Evolutionary conservation across 2,888 invertebrate genomes (phyloP).

Genomic region (Euproctis similis): DNA sequence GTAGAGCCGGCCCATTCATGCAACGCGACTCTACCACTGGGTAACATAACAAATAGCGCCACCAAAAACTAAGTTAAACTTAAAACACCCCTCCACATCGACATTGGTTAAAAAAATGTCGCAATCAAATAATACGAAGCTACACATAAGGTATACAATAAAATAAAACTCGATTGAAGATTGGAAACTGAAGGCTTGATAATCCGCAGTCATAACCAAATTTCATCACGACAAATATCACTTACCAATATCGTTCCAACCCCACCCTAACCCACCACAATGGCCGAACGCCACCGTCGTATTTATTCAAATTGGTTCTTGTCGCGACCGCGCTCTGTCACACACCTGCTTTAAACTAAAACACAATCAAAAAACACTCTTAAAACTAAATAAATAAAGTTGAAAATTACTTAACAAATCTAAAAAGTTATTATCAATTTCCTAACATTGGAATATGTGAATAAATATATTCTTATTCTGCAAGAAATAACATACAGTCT

Average conservation of each 20-base stretch:
- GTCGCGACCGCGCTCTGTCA: constrained; percentile 51
- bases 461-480: constrained; percentile 65
- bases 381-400: constrained; percentile 23
- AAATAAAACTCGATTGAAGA: constrained; percentile 22
- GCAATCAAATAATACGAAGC: constrained; percentile 8
- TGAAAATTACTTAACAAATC: constrained; percentile 34
- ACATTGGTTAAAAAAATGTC: too few species aligned
- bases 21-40: too few species aligned
- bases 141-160: constrained; percentile 15
- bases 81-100: too few species aligned
- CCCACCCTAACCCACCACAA: too few species aligned
- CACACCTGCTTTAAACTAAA: constrained; percentile 45
- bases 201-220: constrained; percentile 49
- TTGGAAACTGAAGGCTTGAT: constrained; percentile 28
- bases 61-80: too few species aligned
- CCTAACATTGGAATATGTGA: constrained; percentile 55
- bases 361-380: constrained; percentile 22
- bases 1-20: too few species aligned
- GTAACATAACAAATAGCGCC: too few species aligned
- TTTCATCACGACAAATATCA: constrained; percentile 59
- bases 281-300: constrained; percentile 46
- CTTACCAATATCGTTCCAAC: constrained; percentile 52
- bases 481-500: constrained; percentile 70
- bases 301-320: constrained; percentile 72
- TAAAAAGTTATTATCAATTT: too few species aligned